Evolutionary conservation across 2,888 invertebrate genomes (phyloP), one percentile per base, ranked within the genome.

Genomic region (Lasioglossum vierecki): DNA sequence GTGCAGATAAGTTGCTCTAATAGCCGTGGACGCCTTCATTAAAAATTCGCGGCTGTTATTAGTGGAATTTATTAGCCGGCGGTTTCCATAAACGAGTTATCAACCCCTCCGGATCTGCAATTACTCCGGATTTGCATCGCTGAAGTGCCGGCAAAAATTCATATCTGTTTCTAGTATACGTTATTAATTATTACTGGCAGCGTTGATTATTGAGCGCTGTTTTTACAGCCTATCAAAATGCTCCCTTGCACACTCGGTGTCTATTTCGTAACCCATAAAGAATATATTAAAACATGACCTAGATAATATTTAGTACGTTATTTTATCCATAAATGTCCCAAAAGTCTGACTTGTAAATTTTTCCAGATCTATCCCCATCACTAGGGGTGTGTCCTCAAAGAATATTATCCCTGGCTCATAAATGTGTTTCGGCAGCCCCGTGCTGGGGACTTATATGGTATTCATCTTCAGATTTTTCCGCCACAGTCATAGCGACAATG

Each of bases 101-200:
- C 83, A 71, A 39, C 18, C 26, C 9, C 30, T 2, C 2, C 63
- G 5, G 66, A 84, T 84, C 83, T 78, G 70, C 76, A 83, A 84
- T 84, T 84, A 83, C 74, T 18, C 46, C 18, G 35, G 49, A 84
- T 84, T 84, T 84, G 77, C 83, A 83, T 84, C 39, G 63, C 44
- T 30, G 66, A 53, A 74, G 70, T 74, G 30, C 63, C 63, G 63
- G 74, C 84, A 53, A 53, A 53, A 22, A n/a, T 53, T 53, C 53
- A 9, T n/a, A 53, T 53, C 53, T 22, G 22, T 53, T 53, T 53
- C n/a, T 9, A n/a, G 22, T 3, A n/a, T n/a, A 53, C 53, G 53
- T 53, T 53, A 22, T 9, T 53, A n/a, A 53, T 53, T 53, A n/a
- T 53, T 53, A 9, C 3, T 9, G 22, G 53, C 22, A 22, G 22